These are phyloP conservation scores for Paralinhomoeus sp. DNA, from an alignment of 2,888 invertebrate species.

Conservation along the genomic window DNA sequence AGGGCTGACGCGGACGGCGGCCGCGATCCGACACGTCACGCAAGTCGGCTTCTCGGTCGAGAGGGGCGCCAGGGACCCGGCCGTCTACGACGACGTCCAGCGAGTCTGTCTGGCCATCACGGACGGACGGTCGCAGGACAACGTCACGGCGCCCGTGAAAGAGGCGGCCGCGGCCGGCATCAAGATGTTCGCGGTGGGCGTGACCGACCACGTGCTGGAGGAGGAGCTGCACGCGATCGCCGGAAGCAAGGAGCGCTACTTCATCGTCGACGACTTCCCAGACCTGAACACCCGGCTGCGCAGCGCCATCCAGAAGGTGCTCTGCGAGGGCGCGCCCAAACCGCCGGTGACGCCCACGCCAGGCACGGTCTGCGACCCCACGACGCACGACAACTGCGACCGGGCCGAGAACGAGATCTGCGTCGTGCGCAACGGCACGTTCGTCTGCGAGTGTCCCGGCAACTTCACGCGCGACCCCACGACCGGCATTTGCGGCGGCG, in stretches of 20 bases:
- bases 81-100: constrained; percentile 12
- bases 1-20: constrained; percentile 22
- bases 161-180: constrained; percentile 13
- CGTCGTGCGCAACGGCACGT: constrained; percentile 7
- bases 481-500: constrained; percentile 21
- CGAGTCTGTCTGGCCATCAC: constrained; percentile 28
- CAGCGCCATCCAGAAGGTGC: constrained; percentile 22
- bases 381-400: constrained; percentile 22
- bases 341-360: constrained; percentile 5
- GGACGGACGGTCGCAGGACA: constrained; percentile 27
- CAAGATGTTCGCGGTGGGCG: constrained; percentile 26
- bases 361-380: constrained; percentile 15
- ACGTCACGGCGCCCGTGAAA: constrained; percentile 16
- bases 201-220: constrained; percentile 24
- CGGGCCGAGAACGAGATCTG: constrained; percentile 18
- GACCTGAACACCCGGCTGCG: constrained; percentile 22
- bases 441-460: constrained; percentile 17
- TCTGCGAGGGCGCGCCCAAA: constrained; percentile 14
- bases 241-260: constrained; percentile 20
- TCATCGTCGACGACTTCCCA: constrained; percentile 25
- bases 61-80: constrained; percentile 18
- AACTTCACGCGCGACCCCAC: constrained; percentile 21
- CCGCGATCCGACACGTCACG: constrained; percentile 25
- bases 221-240: constrained; percentile 22
- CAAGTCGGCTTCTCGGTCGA: constrained; percentile 21